Percentiles rank a stretch among this genome's conserved stretches.
phyloP scores from a whole-genome alignment of 30 jellyfish, hydroid and myxozoan species.

The Sanderia malayensis region DNA sequence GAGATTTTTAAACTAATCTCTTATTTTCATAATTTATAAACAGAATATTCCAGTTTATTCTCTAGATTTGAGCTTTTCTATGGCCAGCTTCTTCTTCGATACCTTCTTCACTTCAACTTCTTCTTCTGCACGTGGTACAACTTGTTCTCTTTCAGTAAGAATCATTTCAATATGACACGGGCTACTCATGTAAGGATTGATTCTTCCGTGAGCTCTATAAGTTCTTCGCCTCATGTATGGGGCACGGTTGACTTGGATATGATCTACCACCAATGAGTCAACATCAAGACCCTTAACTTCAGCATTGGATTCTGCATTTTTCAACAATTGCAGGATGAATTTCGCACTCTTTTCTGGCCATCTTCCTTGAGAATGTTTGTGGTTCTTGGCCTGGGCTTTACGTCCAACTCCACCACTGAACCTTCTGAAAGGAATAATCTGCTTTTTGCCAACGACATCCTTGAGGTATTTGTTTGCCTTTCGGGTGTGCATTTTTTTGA shows the following conservation, averaged over 20 bases:
- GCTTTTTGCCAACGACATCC: slow-evolving; percentile 87
- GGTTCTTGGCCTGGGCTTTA: slow-evolving; percentile 96
- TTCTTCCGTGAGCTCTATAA: slow-evolving; percentile 99
- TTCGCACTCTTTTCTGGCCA: slow-evolving; percentile 99
- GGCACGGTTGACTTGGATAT: slow-evolving; percentile 99
- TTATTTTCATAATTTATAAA: too few relatives aligned
- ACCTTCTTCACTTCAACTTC: slow-evolving; percentile 98
- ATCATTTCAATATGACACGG: slow-evolving; percentile 99
- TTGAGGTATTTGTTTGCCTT: slow-evolving; percentile 90
- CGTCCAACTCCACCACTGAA: slow-evolving; percentile 99
- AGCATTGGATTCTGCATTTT: slow-evolving; percentile 99
- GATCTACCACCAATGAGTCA: slow-evolving; percentile 96
- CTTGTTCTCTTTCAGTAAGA: slow-evolving; percentile 96
- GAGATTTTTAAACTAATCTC: too few relatives aligned
- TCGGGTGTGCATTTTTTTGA: slow-evolving; percentile 94
- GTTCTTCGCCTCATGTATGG: slow-evolving; percentile 99
- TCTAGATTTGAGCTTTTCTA: slow-evolving; percentile 94
- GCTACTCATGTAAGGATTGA: slow-evolving; percentile 99
- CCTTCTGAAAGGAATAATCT: slow-evolving; percentile 96
- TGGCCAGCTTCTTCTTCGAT: slow-evolving; percentile 99
- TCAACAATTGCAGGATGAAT: slow-evolving; percentile 83
- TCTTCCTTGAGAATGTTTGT: slow-evolving; percentile 97
- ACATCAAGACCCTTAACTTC: slow-evolving; percentile 99
- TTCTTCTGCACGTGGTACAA: slow-evolving; percentile 98
- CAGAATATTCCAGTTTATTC: slow-evolving; percentile 53